Evolutionary conservation across 2,797 vertebrate genomes (phyloP).

Genomic region (Adelosebastes latens): DNA sequence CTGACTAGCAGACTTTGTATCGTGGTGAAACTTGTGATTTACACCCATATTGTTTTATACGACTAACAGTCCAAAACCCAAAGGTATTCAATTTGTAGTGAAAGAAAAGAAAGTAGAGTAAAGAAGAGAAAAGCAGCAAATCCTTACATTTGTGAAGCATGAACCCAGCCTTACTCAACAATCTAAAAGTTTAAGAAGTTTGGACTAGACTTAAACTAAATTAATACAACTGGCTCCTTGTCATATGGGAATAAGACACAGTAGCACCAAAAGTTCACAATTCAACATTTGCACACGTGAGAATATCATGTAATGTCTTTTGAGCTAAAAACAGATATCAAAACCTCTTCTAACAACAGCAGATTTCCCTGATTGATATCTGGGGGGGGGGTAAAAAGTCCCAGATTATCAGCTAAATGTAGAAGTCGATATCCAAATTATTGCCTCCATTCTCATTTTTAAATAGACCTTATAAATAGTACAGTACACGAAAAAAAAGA

Average conservation of each 20-base stretch:
- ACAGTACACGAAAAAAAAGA: not conserved
- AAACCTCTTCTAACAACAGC: not conserved
- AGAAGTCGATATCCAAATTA: not conserved
- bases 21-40: too few relatives aligned
- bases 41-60: not conserved
- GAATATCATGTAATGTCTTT: not conserved
- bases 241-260: not conserved
- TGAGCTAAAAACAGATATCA: not conserved
- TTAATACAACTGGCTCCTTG: conserved; percentile 7
- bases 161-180: not conserved
- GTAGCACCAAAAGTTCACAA: conserved; percentile 33
- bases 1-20: too few relatives aligned
- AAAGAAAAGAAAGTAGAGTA: not conserved
- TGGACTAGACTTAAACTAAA: not conserved
- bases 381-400: not conserved
- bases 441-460: not conserved
- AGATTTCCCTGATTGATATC: not conserved
- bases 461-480: conserved; percentile 4
- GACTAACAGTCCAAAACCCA: not conserved
- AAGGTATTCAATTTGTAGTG: not conserved
- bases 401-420: not conserved
- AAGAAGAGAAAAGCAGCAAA: not conserved
- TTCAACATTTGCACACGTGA: not conserved
- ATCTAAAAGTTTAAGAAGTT: not conserved
- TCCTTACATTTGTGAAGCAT: not conserved